Evolutionary conservation across 1,140 invertebrate species (phyloP).

Genomic region (Cherax quadricarinatus): DNA sequence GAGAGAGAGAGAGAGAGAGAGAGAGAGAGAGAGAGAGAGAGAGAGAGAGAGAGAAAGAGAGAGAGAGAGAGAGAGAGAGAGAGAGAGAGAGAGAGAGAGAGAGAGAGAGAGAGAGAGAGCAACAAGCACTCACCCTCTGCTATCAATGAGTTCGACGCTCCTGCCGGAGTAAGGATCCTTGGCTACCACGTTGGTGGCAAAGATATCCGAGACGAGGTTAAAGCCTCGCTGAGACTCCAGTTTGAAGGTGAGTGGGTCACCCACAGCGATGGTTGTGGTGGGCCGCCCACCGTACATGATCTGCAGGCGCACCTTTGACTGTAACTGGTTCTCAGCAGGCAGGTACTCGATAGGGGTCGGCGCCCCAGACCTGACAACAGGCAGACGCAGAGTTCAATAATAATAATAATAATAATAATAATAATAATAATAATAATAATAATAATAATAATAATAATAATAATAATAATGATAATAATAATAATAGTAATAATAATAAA

Average conservation of each 20-base stretch:
- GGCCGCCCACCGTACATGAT: conserved; percentile 89
- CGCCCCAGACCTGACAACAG: conserved; percentile 60
- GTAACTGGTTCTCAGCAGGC: conserved; percentile 70
- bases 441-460: too few species aligned
- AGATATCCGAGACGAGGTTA: conserved; percentile 91
- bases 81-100: too few species aligned
- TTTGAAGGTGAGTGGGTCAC: conserved; percentile 92
- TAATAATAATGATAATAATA: background rate
- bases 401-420: background rate
- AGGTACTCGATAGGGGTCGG: conserved; percentile 73
- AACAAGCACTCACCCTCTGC: conserved; percentile 84
- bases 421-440: background rate
- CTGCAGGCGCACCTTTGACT: conserved; percentile 68
- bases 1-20: too few species aligned
- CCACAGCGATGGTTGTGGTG: conserved; percentile 95
- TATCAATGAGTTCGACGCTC: conserved; percentile 92
- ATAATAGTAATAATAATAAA: background rate
- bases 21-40: too few species aligned
- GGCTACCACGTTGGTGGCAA: conserved; percentile 94
- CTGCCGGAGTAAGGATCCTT: conserved; percentile 93
- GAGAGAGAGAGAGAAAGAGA: too few species aligned
- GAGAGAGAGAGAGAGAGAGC: too few species aligned
- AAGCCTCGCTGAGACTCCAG: conserved; percentile 93
- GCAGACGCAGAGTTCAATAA: conserved; percentile 7
- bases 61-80: too few species aligned